phyloP scores from a whole-genome alignment of 2,113 vertebrate genomes.

The Centropristis striata region DNA sequence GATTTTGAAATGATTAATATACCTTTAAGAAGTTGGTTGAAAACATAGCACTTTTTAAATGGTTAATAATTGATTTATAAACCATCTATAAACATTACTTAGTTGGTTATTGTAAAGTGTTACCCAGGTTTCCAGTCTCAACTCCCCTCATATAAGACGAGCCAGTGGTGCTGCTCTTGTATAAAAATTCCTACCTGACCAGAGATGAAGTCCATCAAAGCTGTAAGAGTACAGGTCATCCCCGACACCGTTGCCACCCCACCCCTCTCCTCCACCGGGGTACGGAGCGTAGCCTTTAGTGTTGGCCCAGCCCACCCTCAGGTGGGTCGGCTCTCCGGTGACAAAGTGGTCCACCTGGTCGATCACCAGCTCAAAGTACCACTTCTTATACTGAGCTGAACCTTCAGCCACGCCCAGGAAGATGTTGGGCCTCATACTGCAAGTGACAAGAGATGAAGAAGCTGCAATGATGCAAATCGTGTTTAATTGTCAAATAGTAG shows the following conservation, averaged over 20 bases:
- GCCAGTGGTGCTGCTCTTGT: not conserved
- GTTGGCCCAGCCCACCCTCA: constrained; percentile 96
- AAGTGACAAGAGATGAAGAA: constrained; percentile 33
- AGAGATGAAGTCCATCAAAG: constrained; percentile 97
- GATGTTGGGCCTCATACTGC: constrained; percentile 95
- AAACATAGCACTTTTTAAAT: no score
- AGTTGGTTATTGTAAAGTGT: no score
- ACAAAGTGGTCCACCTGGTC: constrained; percentile 97
- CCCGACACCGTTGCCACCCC: constrained; percentile 96
- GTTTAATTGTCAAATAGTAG: not conserved
- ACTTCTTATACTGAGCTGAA: constrained; percentile 97
- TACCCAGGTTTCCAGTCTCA: no score
- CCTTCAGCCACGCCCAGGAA: constrained; percentile 95
- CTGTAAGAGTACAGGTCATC: constrained; percentile 96
- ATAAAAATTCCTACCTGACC: constrained; percentile 90
- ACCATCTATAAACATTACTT: no score
- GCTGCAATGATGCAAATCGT: not conserved
- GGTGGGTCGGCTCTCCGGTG: constrained; percentile 92
- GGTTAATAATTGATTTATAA: no score
- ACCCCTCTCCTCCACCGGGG: constrained; percentile 97
- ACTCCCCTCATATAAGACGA: not conserved
- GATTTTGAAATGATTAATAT: no score
- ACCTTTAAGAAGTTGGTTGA: no score
- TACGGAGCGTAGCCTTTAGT: constrained; percentile 96
- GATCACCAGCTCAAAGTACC: constrained; percentile 98